These are phyloP conservation scores for Bubo scandiacus DNA, from an alignment of 2,113 vertebrate species.

Conservation along the genomic window DNA sequence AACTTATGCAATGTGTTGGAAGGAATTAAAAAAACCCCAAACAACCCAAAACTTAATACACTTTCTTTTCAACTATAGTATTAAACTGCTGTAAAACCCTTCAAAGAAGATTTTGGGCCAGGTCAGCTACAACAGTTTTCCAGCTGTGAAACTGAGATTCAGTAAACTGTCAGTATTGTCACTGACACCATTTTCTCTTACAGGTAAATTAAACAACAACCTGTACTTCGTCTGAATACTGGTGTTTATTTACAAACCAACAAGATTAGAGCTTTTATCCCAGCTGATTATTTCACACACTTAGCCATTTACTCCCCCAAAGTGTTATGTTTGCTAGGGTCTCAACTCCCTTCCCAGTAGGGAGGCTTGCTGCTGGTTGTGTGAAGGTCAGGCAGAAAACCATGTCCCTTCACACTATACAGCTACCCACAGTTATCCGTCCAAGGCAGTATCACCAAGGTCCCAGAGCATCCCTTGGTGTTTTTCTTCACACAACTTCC, in stretches of 20 bases:
- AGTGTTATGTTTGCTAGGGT: neutral
- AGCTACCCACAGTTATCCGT: neutral
- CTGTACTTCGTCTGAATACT: neutral
- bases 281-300: neutral
- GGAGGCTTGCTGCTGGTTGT: neutral
- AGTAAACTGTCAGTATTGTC: neutral
- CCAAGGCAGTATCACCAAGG: accelerated
- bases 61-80: no score
- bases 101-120: neutral
- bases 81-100: neutral
- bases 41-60: neutral
- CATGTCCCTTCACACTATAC: accelerated
- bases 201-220: neutral
- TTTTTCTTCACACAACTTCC: neutral
- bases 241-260: neutral
- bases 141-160: neutral
- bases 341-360: neutral
- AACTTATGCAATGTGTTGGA: accelerated
- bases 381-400: neutral
- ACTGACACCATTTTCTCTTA: neutral
- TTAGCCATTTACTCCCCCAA: no score
- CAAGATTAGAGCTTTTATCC: neutral
- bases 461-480: neutral
- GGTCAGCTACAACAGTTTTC: neutral
- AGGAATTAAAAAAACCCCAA: neutral